Evolutionary conservation across 1,140 invertebrate species (phyloP).

Genomic region (Brachionus asplanchnoidis): DNA sequence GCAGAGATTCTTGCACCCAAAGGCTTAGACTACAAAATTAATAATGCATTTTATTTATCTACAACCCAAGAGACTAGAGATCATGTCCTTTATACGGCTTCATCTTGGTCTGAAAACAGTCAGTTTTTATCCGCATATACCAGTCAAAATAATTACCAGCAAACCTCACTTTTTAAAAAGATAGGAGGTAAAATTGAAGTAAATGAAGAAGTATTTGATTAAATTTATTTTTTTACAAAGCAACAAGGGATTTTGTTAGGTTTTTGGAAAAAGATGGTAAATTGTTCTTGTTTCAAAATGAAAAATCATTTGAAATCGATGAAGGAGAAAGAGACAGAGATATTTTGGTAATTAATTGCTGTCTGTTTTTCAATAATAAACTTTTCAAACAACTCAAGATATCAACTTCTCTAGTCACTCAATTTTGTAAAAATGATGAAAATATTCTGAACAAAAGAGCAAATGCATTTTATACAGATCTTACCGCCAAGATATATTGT

Average conservation of each 20-base stretch:
- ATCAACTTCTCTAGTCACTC: slow-evolving; percentile 23
- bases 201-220: not conserved
- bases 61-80: not conserved
- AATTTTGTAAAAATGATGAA: slow-evolving; percentile 37
- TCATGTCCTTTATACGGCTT: not conserved
- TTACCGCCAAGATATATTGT: slow-evolving; percentile 38
- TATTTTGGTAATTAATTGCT: not conserved
- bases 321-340: slow-evolving; percentile 37
- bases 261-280: slow-evolving; percentile 2
- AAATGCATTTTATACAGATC: not conserved
- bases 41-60: slow-evolving; percentile 20
- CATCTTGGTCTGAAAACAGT: slow-evolving; percentile 32
- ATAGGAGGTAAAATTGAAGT: not conserved
- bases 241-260: not conserved
- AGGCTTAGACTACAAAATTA: not conserved
- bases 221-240: not conserved
- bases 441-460: not conserved
- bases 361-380: too few relatives aligned
- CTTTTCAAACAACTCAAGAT: not conserved
- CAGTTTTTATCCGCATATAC: slow-evolving; percentile 23
- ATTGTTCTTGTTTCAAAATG: slow-evolving; percentile 37
- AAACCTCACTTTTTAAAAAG: not conserved
- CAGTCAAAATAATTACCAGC: not conserved
- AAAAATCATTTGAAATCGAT: slow-evolving; percentile 26
- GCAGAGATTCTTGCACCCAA: not conserved